A percentile compares a stretch with the other conserved stretches of the same genome.
phyloP scores from a whole-genome alignment of 2,113 vertebrate species.

The Tragelaphus imberbis region DNA sequence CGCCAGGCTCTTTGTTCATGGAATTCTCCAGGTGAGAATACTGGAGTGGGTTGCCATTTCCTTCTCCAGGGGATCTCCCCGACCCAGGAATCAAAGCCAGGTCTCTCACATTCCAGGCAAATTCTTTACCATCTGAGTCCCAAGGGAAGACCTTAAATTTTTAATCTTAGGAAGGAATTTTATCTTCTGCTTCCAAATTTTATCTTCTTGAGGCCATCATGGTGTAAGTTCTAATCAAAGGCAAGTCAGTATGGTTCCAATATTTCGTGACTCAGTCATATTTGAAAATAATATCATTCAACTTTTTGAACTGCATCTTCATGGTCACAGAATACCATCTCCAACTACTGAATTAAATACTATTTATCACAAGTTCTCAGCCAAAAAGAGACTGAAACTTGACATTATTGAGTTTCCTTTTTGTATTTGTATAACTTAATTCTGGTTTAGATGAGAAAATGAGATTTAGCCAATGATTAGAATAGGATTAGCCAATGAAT shows the following conservation, averaged over 20 bases:
- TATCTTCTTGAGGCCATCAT: not conserved
- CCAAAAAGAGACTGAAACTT: not conserved
- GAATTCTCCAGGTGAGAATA: not conserved
- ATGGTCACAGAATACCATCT: not conserved
- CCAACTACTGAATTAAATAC: constrained; percentile 30
- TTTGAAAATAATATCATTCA: constrained; percentile 1
- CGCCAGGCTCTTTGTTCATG: not conserved
- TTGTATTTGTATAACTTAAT: constrained; percentile 28
- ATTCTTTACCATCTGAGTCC: not conserved
- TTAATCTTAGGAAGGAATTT: not conserved
- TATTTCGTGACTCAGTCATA: not conserved
- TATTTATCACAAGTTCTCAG: constrained; percentile 28
- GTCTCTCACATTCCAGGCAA: not conserved
- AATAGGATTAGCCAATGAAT: not conserved
- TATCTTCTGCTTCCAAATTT: not conserved
- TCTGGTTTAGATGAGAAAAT: constrained; percentile 55
- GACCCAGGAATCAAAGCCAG: not conserved
- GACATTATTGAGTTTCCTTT: constrained; percentile 19
- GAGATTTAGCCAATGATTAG: constrained; percentile 21
- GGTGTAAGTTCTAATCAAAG: not conserved
- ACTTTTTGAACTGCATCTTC: constrained; percentile 33
- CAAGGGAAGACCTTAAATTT: not conserved
- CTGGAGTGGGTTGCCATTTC: not conserved
- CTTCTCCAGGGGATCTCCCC: not conserved
- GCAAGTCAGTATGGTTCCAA: not conserved